Base-by-base conservation (phyloP, 1,140 invertebrate species). In the Drosophila sucinea region DNA sequence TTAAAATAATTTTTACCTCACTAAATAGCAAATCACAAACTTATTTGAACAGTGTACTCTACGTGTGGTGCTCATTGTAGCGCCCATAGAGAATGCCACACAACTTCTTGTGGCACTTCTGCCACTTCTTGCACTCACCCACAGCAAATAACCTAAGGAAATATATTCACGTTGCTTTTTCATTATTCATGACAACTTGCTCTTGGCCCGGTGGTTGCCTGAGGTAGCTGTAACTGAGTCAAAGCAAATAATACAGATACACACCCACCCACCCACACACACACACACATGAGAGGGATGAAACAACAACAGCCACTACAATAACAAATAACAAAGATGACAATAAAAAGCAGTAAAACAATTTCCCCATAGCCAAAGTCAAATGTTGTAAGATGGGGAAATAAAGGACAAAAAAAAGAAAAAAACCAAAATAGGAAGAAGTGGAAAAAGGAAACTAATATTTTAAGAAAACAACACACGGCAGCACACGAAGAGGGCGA, bases 311-410 rank as follows among this genome's bases (percentile, higher is more conserved):
- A 60, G 35, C 58, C 33, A 38, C 60, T 35, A 58, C 77, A 71
- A 79, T 73, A 79, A 79, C 77, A 79, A 89, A 84, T 87, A 87
- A 87, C 84, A 87, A 84, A 87, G 73, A 87, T 87, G 84, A 87
- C 84, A 87, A 87, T 87, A 87, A 87, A 87, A 87, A 89, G 80
- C 84, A 87, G 84, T 82, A 81, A 87, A 87, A 87, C 84, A 89
- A 87, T 89, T 87, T 89, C 57, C 68, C 73, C 68, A 61, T 25
- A 70, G 83, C 67, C 38, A 70, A 70, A 57, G 67, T 54, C 71
- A 69, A 58, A 71, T 51, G 44, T 51, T 10, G 44, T 25, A 51
- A 51, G 23, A 51, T 51, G 44, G 60, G 17, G 66, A 70, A 60
- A 55, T 27, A 51, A 25, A 44, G 23, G 44, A 33, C 5, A 35